Conservation (phyloP, 2,797 vertebrate genomes). For the Muscicapa comitata region DNA sequence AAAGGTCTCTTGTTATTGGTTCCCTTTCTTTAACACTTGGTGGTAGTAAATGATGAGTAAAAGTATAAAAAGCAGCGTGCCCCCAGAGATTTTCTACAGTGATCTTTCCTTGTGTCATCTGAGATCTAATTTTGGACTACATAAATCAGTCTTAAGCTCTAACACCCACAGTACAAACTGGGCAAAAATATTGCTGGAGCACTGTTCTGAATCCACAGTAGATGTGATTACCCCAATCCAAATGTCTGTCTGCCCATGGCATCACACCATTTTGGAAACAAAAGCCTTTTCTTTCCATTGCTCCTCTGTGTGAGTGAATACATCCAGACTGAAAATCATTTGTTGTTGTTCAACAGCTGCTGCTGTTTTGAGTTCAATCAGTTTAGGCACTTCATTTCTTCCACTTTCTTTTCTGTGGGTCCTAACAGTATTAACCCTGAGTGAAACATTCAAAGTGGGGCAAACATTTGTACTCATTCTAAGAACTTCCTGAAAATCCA, state of each 20-base stretch:
- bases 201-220: neutral
- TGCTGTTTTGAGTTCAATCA: neutral
- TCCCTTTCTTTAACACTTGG: neutral
- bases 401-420: neutral
- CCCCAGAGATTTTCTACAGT: neutral
- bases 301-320: neutral
- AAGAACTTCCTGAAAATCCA: neutral
- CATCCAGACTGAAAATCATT: neutral
- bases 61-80: neutral
- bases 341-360: neutral
- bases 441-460: fast-evolving
- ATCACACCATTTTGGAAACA: neutral
- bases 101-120: neutral
- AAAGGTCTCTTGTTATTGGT: neutral
- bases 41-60: neutral
- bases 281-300: neutral
- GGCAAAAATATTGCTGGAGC: fast-evolving
- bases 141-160: neutral
- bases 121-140: neutral
- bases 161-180: neutral
- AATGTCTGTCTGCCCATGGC: neutral
- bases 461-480: neutral
- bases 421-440: neutral
- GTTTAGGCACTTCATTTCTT: neutral
- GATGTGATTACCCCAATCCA: neutral